These are phyloP conservation scores for Daktulosphaira vitifoliae DNA, from an alignment of 1,140 invertebrate species.

Conservation along the genomic window DNA sequence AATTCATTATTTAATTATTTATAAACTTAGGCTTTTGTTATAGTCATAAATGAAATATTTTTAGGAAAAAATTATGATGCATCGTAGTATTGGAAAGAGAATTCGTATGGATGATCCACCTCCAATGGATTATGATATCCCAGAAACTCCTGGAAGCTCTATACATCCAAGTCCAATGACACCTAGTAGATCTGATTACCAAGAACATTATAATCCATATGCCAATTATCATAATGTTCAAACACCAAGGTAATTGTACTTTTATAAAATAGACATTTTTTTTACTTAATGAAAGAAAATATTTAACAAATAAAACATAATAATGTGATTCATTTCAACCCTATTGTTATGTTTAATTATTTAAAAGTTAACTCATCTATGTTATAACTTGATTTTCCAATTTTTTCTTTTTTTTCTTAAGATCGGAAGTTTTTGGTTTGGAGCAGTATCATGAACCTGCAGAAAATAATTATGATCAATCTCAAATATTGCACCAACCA, in stretches of 20 bases:
- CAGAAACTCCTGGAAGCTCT: constrained; percentile 31
- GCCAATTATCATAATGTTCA: constrained; percentile 27
- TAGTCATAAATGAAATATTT: too few relatives aligned
- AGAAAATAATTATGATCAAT: constrained; percentile 27
- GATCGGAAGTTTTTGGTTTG: constrained; percentile 12
- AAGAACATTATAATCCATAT: constrained; percentile 31
- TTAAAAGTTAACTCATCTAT: too few relatives aligned
- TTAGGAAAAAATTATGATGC: constrained; percentile 36
- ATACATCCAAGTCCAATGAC: constrained; percentile 29
- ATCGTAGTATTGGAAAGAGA: constrained; percentile 56
- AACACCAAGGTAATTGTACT: constrained; percentile 20
- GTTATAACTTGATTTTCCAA: too few relatives aligned
- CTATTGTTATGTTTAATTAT: too few relatives aligned
- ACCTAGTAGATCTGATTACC: constrained; percentile 26
- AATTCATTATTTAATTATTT: too few relatives aligned
- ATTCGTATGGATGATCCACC: constrained; percentile 83
- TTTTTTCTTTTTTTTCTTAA: too few relatives aligned
- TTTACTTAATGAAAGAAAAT: too few relatives aligned
- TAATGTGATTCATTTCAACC: too few relatives aligned
- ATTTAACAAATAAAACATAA: too few relatives aligned
- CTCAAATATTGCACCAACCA: not conserved
- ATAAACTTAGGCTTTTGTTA: too few relatives aligned
- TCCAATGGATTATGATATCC: constrained; percentile 69
- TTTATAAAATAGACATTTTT: too few relatives aligned
- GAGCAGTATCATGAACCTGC: constrained; percentile 19